Base-by-base conservation (phyloP, 1,140 invertebrate genomes). In the Pseudomyrmex gracilis region DNA sequence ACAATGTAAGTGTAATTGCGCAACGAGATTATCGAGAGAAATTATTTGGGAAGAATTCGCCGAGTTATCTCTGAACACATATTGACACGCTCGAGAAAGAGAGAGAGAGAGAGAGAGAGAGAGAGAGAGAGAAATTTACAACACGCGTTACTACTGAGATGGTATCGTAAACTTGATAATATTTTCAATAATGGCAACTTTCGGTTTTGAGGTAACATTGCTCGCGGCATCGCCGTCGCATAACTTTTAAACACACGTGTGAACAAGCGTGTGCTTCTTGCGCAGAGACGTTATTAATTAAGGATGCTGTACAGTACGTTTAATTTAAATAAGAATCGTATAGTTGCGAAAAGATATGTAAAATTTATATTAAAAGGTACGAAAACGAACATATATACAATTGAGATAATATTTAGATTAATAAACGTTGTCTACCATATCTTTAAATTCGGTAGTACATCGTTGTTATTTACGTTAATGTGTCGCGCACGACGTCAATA, bases 141-240 rank as follows among this genome's bases (percentile, higher is more conserved):
- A 53, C 47, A 13, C 7, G 13, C 5, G 15, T 22, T 17, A 58
- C 20, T 58, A 58, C 15, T 9, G 34, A 10, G 24, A 76, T 20
- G 61, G 1, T 78, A 68, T 68, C 17, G 43, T 70, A 49, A 73
- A 78, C 15, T 77, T 78, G 78, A 78, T 57, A 67, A 77, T 78
- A 67, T 83, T 83, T 83, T 34, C 34, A 67, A 24, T 17, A 17
- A 60, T n/a, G 17, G 53, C 53, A 73, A 76, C 80, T 83, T 83
- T 83, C 80, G 8, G 43, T 83, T 77, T 83, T 83, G 34, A 60
- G 73, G 80, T 66, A 83, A 83, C 58, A 76, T 2, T 22, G 80
- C 80, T 45, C 22, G 74, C 71, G 60, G 78, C 34, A 34, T 0
- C 5, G 60, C 24, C 49, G 61, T 1, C 13, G 43, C n/a, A 17